A percentile compares a stretch with the other conserved stretches of the same genome.
These are phyloP conservation scores for Poecile atricapillus DNA, from an alignment of 2,113 vertebrate genomes.

Conservation along the genomic window DNA sequence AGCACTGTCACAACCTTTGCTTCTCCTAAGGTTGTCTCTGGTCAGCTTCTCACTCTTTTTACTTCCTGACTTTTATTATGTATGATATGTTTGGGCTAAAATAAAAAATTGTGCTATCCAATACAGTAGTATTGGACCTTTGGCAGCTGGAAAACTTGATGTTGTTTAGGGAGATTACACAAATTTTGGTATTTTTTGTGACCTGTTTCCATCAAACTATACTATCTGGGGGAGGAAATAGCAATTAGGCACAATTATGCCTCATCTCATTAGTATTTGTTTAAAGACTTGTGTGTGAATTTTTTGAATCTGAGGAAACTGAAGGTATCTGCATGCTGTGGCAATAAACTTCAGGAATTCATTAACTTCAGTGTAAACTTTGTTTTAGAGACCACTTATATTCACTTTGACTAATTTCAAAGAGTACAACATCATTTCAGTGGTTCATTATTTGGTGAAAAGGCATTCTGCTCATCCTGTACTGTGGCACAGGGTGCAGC, in stretches of 20 bases:
- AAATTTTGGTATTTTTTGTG: neutral
- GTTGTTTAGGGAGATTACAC: neutral
- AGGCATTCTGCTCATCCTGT: neutral
- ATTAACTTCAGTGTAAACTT: neutral
- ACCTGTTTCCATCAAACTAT: neutral
- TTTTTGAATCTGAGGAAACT: neutral
- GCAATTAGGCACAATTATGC: neutral
- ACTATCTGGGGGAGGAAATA: neutral
- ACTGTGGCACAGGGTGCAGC: neutral
- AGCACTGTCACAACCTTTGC: neutral
- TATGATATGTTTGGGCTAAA: neutral
- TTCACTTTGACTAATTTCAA: neutral
- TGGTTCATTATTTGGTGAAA: neutral
- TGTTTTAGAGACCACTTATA: neutral
- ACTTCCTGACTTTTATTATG: neutral
- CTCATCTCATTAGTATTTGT: neutral
- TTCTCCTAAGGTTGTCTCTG: neutral
- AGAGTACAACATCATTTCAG: neutral
- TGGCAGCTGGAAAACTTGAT: neutral
- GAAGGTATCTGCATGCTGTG: neutral
- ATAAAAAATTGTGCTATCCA: neutral
- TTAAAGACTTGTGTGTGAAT: neutral
- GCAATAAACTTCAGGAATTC: neutral
- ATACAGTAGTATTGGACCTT: neutral
- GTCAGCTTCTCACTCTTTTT: neutral